Base-by-base conservation (phyloP, 2,113 vertebrate genomes). In the Entelurus aequoreus region DNA sequence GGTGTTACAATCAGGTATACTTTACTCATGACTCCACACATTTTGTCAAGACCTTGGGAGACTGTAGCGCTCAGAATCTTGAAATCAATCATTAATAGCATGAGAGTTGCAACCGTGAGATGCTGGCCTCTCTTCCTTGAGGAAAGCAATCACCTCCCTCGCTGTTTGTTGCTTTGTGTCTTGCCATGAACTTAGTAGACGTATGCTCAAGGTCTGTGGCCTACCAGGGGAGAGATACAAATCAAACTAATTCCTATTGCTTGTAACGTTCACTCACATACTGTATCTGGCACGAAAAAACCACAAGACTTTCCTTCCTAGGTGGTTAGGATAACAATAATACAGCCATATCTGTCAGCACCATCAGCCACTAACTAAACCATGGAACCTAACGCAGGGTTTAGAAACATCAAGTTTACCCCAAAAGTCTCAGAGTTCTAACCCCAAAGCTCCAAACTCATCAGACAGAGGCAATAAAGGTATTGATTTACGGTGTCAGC, bases 391-490 rank as follows among this genome's bases (percentile, higher is more conserved):
- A 74, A 78, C 42, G 77, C 65, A 44, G 48, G 51, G 75, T 78
- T 81, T 38, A 72, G 67, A 64, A 65, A 69, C 78, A 75, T 69
- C 60, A 60, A 66, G 54, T 57, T 71, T 49, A 48, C 60, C 51
- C 62, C 60, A 57, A 47, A 50, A 69, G 67, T 74, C 69, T 83
- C 69, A 65, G 46, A 71, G 58, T 69, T 64, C 72, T 52, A 28
- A 55, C 70, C 62, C 84, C 6, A 75, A 78, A 75, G 81, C 84
- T 76, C 81, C 28, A 63, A 86, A 72, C 62, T 72, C 75, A 78
- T 84, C 76, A 63, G 65, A 69, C 28, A 12, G 10, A 64, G 60
- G 8, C 46, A 71, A 67, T 67, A 50, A 67, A 61, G 48, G 58
- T 76, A 61, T 63, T 69, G 69, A 58, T 54, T 54, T 55, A 61